Evolutionary conservation across 2,888 invertebrate species (phyloP), one percentile per base, ranked within the genome.

Genomic region (Venusia cambrica): DNA sequence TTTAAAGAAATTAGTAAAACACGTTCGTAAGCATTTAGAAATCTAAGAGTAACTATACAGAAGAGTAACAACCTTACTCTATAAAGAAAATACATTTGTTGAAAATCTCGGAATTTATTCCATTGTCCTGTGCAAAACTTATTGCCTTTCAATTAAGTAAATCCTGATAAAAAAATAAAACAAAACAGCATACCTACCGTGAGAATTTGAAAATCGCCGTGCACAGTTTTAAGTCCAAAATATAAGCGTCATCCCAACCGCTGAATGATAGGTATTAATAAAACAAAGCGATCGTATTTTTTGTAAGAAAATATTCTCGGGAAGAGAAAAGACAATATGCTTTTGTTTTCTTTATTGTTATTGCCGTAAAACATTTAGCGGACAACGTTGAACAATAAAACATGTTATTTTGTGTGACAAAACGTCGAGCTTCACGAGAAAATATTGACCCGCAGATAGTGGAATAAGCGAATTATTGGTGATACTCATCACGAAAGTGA

Each of bases 351-450:
- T 85, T 85, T 84, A 85, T 81, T 79, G 80, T 83, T 81, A 85
- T 83, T 80, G 72, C 76, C 70, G 77, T 81, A 75, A 83, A 84
- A 75, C 84, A 83, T 85, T 87, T 84, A 85, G 84, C 73, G 69
- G 64, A 67, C 69, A 61, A 61, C 69, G 61, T 59, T 64, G 64
- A 52, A 57, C 72, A 52, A 84, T 85, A 85, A 87, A 87, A 83
- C 79, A 81, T 70, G 69, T 73, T 83, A 85, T 87, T 87, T 85
- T 85, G 85, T 87, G 87, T 85, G 85, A 87, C 85, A 84, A 85
- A 85, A 78, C 62, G 87, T 83, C 85, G 62, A 59, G 70, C 63
- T 84, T 87, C 80, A 85, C 85, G 87, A 85, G 84, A 85, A 87
- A 83, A 71, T 87, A 87, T 84, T 74, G 79, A 85, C 78, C 83